These are phyloP conservation scores for Danio aesculapii DNA, from an alignment of 2,797 vertebrate species.

Conservation along the genomic window DNA sequence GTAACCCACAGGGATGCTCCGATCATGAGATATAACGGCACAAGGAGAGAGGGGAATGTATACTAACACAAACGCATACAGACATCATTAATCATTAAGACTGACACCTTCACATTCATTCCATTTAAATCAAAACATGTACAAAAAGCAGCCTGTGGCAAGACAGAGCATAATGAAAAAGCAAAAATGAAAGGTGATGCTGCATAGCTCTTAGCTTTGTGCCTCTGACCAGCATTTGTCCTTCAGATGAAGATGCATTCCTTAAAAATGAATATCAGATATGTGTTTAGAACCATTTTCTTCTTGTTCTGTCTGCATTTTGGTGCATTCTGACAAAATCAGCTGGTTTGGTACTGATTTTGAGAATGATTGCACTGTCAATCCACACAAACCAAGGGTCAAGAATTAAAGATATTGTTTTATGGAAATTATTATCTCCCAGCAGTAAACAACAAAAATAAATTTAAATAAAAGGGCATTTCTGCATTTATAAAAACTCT, in stretches of 20 bases:
- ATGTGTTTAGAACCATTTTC: neutral
- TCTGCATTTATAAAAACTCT: no score
- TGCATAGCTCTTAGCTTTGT: neutral
- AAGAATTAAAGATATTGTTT: neutral
- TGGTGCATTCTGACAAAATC: constrained; percentile 38
- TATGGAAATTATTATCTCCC: neutral
- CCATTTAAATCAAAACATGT: constrained; percentile 6
- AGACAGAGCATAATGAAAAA: neutral
- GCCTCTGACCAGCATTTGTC: neutral
- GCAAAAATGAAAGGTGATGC: neutral
- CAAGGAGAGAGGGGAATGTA: constrained; percentile 38
- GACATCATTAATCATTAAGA: constrained; percentile 22
- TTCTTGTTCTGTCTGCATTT: constrained; percentile 11
- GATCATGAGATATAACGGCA: constrained; percentile 49
- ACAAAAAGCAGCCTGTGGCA: neutral
- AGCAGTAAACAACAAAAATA: neutral
- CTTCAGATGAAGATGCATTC: no score
- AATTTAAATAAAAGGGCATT: no score
- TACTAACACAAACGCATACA: constrained; percentile 35
- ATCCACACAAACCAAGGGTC: neutral
- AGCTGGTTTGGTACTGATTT: constrained; percentile 11
- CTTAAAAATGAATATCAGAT: neutral
- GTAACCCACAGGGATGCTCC: constrained; percentile 73
- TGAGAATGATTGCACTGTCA: constrained; percentile 24
- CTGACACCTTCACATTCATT: neutral